These are phyloP conservation scores for Distichodus sexfasciatus DNA, from an alignment of 2,797 vertebrate genomes.

Conservation along the genomic window DNA sequence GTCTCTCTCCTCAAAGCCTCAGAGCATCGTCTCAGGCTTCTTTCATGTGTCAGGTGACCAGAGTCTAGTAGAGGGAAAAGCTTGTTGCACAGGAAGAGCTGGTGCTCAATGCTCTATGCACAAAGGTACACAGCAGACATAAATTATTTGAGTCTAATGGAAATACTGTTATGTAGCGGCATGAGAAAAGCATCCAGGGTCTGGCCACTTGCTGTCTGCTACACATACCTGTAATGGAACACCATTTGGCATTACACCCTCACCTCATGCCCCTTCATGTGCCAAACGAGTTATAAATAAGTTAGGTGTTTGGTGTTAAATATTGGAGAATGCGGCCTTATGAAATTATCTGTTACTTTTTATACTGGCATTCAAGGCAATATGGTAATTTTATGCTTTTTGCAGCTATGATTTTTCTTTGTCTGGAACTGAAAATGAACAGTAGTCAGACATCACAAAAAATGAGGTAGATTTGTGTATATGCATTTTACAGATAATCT, in stretches of 20 bases:
- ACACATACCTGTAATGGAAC: neutral
- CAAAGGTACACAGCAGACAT: conserved; percentile 59
- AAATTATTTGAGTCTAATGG: conserved; percentile 60
- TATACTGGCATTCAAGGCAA: too few relatives aligned
- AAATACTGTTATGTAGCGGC: neutral
- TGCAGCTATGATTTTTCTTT: too few relatives aligned
- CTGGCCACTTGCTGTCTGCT: neutral
- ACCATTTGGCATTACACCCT: neutral
- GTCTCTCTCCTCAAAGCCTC: conserved; percentile 35
- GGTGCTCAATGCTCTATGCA: conserved; percentile 12
- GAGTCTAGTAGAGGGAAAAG: neutral
- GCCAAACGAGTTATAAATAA: too few relatives aligned
- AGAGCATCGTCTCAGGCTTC: conserved; percentile 26
- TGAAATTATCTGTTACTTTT: too few relatives aligned
- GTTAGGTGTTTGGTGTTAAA: too few relatives aligned
- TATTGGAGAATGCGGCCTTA: too few relatives aligned
- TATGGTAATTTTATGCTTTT: too few relatives aligned
- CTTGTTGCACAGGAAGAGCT: neutral
- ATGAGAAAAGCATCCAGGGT: neutral
- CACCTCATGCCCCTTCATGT: neutral
- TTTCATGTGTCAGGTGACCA: conserved; percentile 27
- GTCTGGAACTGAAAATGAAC: too few relatives aligned
- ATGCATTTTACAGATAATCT: too few relatives aligned
- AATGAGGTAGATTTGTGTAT: too few relatives aligned
- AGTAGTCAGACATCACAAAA: too few relatives aligned